Evolutionary conservation across 1,140 invertebrate species (phyloP).

Genomic region (Tetragnatha versicolor): DNA sequence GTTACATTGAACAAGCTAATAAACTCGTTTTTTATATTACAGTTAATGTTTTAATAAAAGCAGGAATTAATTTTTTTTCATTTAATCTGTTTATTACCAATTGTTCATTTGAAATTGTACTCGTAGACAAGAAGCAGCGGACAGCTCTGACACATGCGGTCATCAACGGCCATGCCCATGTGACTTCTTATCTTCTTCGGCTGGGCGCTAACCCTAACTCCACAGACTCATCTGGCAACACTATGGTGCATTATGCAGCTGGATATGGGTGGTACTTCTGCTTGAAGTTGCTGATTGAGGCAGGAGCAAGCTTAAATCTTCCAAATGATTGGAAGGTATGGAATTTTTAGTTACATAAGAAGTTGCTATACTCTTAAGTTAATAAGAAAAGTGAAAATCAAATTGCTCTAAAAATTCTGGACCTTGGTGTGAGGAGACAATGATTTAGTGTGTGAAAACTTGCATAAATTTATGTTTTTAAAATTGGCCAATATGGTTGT

Average conservation of each 20-base stretch:
- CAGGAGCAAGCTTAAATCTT: conserved; percentile 64
- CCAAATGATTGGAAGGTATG: conserved; percentile 68
- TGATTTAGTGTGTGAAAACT: too few relatives aligned
- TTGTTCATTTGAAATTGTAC: neutral
- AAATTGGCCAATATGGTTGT: neutral
- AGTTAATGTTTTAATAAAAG: too few relatives aligned
- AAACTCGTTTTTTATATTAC: too few relatives aligned
- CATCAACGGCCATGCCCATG: conserved; percentile 68
- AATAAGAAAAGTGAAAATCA: too few relatives aligned
- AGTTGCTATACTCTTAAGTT: neutral
- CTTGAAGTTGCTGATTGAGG: conserved; percentile 66
- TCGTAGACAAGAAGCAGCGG: conserved; percentile 66
- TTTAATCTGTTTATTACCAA: neutral
- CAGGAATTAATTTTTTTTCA: neutral
- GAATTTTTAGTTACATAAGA: neutral
- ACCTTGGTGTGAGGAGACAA: too few relatives aligned
- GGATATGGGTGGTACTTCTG: conserved; percentile 70
- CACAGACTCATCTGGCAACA: conserved; percentile 67
- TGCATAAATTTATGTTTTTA: too few relatives aligned
- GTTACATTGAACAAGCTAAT: too few relatives aligned
- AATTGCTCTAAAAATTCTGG: too few relatives aligned
- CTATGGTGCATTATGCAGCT: conserved; percentile 68
- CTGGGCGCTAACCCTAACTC: conserved; percentile 66
- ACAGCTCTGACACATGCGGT: conserved; percentile 68
- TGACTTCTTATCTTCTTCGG: conserved; percentile 67